Conservation (phyloP, 2,888 invertebrate genomes). For the Zeuzera pyrina region DNA sequence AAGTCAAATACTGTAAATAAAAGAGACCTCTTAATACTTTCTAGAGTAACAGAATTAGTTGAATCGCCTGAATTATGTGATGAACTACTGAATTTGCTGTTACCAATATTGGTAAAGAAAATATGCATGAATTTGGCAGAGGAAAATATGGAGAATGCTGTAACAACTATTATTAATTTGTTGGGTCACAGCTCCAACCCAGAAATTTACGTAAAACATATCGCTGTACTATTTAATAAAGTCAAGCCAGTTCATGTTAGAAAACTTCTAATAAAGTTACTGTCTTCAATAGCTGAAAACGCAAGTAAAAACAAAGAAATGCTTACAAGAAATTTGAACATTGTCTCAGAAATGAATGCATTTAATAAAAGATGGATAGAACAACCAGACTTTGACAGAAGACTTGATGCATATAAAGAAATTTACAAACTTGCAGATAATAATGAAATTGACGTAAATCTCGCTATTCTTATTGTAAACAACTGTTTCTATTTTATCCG, state of each 20-base stretch:
- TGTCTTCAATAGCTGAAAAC: constrained; percentile 73
- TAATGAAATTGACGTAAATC: constrained; percentile 72
- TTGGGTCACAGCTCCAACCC: constrained; percentile 78
- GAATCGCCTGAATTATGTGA: constrained; percentile 78
- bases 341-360: constrained; percentile 84
- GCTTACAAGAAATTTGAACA: constrained; percentile 63
- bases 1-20: constrained; percentile 75
- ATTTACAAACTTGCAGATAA: constrained; percentile 71
- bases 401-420: constrained; percentile 83
- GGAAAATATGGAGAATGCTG: constrained; percentile 78
- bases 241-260: constrained; percentile 77
- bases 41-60: constrained; percentile 83
- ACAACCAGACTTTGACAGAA: constrained; percentile 90
- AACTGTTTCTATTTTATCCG: constrained; percentile 86
- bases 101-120: constrained; percentile 81
- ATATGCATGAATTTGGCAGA: constrained; percentile 74
- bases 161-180: constrained; percentile 84
- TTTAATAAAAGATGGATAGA: constrained; percentile 92
- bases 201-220: constrained; percentile 76
- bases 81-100: constrained; percentile 76
- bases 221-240: constrained; percentile 82
- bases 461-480: constrained; percentile 82
- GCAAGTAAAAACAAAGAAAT: constrained; percentile 42
- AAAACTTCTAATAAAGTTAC: constrained; percentile 77
- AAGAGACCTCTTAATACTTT: constrained; percentile 81